Conservation (phyloP, 2,888 invertebrate genomes). For the Apeira syringaria region DNA sequence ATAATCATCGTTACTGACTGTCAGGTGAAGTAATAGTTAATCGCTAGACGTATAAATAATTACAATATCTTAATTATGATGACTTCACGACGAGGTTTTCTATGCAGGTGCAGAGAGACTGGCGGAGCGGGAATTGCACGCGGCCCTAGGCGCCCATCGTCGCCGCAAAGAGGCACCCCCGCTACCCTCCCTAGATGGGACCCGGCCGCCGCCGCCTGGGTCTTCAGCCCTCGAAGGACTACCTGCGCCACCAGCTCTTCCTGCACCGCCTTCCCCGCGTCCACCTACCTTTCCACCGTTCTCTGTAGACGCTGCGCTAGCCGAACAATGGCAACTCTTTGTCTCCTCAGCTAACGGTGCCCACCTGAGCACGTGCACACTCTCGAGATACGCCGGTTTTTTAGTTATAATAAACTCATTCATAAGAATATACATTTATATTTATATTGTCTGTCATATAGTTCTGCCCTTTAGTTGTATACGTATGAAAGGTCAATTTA, state of each 20-base stretch:
- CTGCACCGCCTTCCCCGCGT: slow-evolving; percentile 14
- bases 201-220: slow-evolving; percentile 34
- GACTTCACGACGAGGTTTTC: too few species aligned
- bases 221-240: slow-evolving; percentile 35
- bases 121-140: slow-evolving; percentile 62
- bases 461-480: too few species aligned
- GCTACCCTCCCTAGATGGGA: slow-evolving; percentile 33
- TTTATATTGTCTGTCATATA: neutral
- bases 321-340: slow-evolving; percentile 2
- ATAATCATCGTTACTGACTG: too few species aligned
- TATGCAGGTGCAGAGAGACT: slow-evolving; percentile 33
- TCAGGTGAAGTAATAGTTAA: too few species aligned
- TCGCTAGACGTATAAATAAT: too few species aligned
- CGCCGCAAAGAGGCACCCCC: slow-evolving; percentile 42
- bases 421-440: slow-evolving; percentile 13
- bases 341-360: neutral
- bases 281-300: slow-evolving; percentile 25
- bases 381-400: slow-evolving; percentile 1
- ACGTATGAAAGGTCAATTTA: too few species aligned
- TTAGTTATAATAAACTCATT: slow-evolving; percentile 14
- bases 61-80: too few species aligned
- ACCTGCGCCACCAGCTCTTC: slow-evolving; percentile 29
- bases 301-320: slow-evolving; percentile 6
- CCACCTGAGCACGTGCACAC: neutral
- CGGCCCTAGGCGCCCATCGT: slow-evolving; percentile 48